Evolutionary conservation across 2,113 vertebrate species (phyloP), one percentile per base, ranked within the genome.

Genomic region (Myotis yumanensis): DNA sequence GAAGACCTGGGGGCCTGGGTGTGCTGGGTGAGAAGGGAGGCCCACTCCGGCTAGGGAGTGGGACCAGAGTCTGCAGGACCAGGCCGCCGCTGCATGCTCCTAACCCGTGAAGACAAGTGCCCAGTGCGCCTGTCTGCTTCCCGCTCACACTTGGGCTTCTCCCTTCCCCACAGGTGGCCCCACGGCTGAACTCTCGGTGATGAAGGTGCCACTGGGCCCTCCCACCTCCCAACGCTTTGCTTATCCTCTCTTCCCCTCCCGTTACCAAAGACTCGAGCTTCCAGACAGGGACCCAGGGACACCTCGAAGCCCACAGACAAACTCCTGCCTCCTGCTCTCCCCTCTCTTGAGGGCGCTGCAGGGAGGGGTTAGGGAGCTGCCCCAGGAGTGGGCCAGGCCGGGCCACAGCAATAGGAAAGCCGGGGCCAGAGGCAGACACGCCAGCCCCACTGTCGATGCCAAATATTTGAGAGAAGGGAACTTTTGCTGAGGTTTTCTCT

Each of bases 141-240:
- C 40, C 1, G 0, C 68, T 95, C 69, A 92, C 77, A 30, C 4
- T 18, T 11, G 40, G 48, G 9, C 32, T 59, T 77, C 73, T 66
- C 89, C n/a, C 68, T 4, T 40, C 69, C 35, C 80, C 79, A 83
- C 95, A 99, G 99, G 99, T 99, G 30, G 99, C 99, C 86, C 99
- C 99, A 17, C 98, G 99, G 52, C 97, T 99, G 98, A 99, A 99
- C 96, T 99, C 99, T 54, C 99, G 99, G 99, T 99, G 99, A 99
- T 99, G 94, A 94, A 62, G 80, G 4, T 0, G 28, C 40, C 57
- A 10, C 89, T 59, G 95, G 93, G 92, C 83, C 52, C 32, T 92
- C 40, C 73, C 10, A 32, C 51, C 48, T 82, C 90, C 95, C 71
- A 80, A 6, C 37, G 96, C 96, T 96, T 96, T 40, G 93, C 97